Percentiles rank a stretch among this genome's conserved stretches.
These are phyloP conservation scores for Labeo calbasu DNA, from an alignment of 2,797 vertebrate genomes.

Conservation along the genomic window DNA sequence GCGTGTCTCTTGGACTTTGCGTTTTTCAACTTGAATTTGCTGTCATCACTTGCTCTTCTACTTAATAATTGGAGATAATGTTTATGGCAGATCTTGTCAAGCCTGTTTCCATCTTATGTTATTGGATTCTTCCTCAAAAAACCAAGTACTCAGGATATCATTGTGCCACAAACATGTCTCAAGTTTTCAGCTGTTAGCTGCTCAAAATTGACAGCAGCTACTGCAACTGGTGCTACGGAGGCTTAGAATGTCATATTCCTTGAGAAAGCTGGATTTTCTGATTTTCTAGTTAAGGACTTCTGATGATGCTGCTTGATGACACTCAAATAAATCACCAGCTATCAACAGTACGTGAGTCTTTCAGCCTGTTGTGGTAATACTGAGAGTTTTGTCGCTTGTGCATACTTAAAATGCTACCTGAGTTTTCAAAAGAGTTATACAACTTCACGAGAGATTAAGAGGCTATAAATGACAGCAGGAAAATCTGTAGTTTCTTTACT, in stretches of 20 bases:
- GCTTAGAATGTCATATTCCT: not conserved
- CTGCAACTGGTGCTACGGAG: constrained; percentile 6
- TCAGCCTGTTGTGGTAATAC: not conserved
- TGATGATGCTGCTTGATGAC: constrained; percentile 29
- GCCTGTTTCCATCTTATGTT: not conserved
- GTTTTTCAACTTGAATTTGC: not conserved
- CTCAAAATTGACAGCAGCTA: not conserved
- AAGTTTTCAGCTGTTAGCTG: not conserved
- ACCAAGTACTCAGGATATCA: not conserved
- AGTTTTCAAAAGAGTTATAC: not conserved
- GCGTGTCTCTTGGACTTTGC: not conserved
- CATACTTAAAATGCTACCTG: not conserved
- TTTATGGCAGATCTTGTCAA: not conserved
- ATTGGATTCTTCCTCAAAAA: not conserved
- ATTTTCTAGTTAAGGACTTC: not conserved
- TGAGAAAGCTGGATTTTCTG: constrained; percentile 9
- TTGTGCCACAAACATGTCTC: not conserved
- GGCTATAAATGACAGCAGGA: not conserved
- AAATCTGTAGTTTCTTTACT: not conserved
- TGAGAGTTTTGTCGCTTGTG: not conserved
- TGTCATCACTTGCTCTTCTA: not conserved
- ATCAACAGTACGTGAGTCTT: constrained; percentile 36
- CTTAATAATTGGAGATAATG: not conserved
- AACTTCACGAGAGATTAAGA: not conserved
- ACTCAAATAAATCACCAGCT: constrained; percentile 37